Conservation (phyloP, 2,797 vertebrate species). For the Malurus leucopterus region DNA sequence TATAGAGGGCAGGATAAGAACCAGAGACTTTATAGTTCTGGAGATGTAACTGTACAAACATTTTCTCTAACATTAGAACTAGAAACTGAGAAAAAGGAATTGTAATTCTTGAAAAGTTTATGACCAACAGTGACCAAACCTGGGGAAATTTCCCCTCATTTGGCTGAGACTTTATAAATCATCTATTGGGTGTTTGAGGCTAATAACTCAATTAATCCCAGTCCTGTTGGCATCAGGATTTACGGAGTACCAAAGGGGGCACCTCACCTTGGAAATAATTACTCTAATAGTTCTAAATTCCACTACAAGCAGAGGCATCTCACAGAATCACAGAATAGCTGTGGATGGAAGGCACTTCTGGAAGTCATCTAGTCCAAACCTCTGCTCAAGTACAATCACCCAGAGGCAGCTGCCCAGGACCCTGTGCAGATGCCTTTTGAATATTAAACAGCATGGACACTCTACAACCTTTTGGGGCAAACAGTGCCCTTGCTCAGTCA, state of each 20-base stretch:
- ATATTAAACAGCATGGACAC: background rate
- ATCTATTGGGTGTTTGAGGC: slow-evolving; percentile 8
- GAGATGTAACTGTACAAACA: background rate
- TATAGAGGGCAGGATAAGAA: background rate
- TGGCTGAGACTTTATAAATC: slow-evolving; percentile 19
- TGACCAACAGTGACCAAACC: slow-evolving; percentile 2
- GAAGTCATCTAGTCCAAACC: background rate
- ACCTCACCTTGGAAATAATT: slow-evolving; percentile 27
- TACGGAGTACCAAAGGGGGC: slow-evolving; percentile 18
- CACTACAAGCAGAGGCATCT: background rate
- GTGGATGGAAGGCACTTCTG: background rate
- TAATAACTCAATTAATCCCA: slow-evolving; percentile 53
- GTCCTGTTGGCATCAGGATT: slow-evolving; percentile 34
- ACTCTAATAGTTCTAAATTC: slow-evolving; percentile 35
- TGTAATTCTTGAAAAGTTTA: background rate
- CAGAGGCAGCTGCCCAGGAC: background rate
- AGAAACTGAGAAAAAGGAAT: background rate
- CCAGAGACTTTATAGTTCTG: background rate
- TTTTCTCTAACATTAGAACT: slow-evolving; percentile 16
- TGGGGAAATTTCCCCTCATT: slow-evolving; percentile 20
- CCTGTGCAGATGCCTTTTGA: background rate
- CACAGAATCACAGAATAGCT: background rate
- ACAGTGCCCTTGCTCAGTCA: background rate
- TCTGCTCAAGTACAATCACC: background rate
- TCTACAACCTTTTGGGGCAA: background rate